Conservation (phyloP, 2,113 vertebrate species). For the Girardinichthys multiradiatus region DNA sequence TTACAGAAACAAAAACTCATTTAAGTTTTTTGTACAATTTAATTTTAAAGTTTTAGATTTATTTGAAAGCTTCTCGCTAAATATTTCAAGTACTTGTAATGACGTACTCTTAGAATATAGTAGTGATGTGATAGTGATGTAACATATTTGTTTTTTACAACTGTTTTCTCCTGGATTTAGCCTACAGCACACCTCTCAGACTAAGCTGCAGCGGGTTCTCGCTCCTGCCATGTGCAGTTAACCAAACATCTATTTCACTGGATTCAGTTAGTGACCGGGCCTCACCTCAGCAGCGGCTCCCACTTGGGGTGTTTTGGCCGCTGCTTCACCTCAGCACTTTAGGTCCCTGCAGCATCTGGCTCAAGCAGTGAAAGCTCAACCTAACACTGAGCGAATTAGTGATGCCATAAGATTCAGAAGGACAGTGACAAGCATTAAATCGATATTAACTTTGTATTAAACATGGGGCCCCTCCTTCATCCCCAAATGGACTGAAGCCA, state of each 20-base stretch:
- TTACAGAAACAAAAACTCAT: no score
- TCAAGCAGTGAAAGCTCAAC: slow-evolving; percentile 41
- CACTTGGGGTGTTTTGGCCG: slow-evolving; percentile 71
- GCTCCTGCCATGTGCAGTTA: slow-evolving; percentile 60
- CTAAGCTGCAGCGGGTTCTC: slow-evolving; percentile 23
- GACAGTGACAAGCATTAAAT: slow-evolving; percentile 86
- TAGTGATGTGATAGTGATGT: no score
- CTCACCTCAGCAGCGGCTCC: slow-evolving; percentile 52
- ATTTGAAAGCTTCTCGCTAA: no score
- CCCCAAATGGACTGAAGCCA: slow-evolving; percentile 69
- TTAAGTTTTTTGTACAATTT: no score
- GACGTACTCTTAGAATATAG: no score
- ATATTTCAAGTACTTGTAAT: no score
- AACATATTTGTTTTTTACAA: neutral
- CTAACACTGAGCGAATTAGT: slow-evolving; percentile 76
- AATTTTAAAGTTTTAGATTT: no score
- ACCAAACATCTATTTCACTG: slow-evolving; percentile 66
- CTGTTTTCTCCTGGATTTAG: neutral
- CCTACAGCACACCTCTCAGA: neutral
- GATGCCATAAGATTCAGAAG: slow-evolving; percentile 69
- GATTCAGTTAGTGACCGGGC: slow-evolving; percentile 36
- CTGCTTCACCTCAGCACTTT: slow-evolving; percentile 59
- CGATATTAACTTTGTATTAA: slow-evolving; percentile 87
- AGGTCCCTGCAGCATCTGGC: slow-evolving; percentile 71
- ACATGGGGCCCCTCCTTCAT: slow-evolving; percentile 76